A percentile compares a stretch with the other conserved stretches of the same genome.
Conservation (phyloP, 2,888 invertebrate species). For the Rhyacophila evoluta region DNA sequence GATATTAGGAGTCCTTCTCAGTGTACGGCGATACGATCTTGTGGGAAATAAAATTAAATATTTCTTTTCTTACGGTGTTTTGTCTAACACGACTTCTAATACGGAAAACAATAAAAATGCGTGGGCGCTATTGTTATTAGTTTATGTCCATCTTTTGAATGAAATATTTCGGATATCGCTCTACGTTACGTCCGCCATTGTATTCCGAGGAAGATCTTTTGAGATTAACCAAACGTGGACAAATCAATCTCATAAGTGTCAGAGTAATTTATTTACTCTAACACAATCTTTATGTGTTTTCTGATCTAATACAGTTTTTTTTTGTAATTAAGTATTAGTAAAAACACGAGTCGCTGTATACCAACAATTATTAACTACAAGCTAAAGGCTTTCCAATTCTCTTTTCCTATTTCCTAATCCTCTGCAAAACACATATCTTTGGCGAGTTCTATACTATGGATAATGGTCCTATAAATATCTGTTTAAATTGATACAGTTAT, state of each 20-base stretch:
- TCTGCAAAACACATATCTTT: too few species aligned
- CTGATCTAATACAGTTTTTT: too few species aligned
- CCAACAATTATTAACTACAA: too few species aligned
- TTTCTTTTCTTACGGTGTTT: conserved; percentile 47
- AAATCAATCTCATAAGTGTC: conserved; percentile 20
- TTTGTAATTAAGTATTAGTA: too few species aligned
- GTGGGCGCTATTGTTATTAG: conserved; percentile 48
- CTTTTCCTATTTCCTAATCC: too few species aligned
- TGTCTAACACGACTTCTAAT: conserved; percentile 49
- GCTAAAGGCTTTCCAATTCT: too few species aligned
- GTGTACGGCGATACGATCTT: conserved; percentile 42
- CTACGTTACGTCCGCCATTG: conserved; percentile 8
- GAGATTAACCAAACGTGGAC: conserved; percentile 4
- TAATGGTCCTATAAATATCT: too few species aligned
- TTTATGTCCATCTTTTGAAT: conserved; percentile 28
- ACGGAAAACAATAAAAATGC: conserved; percentile 47
- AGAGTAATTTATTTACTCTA: neutral
- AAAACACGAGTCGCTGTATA: too few species aligned
- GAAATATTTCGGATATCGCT: conserved; percentile 3
- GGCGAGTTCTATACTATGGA: too few species aligned
- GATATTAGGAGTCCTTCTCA: neutral
- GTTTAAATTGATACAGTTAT: too few species aligned
- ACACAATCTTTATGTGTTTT: neutral
- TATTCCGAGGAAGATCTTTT: neutral
- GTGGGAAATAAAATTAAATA: conserved; percentile 49